Percentiles rank a stretch among this genome's conserved stretches.
Conservation (phyloP, 2,797 vertebrate species). For the Intellagama lesueurii region DNA sequence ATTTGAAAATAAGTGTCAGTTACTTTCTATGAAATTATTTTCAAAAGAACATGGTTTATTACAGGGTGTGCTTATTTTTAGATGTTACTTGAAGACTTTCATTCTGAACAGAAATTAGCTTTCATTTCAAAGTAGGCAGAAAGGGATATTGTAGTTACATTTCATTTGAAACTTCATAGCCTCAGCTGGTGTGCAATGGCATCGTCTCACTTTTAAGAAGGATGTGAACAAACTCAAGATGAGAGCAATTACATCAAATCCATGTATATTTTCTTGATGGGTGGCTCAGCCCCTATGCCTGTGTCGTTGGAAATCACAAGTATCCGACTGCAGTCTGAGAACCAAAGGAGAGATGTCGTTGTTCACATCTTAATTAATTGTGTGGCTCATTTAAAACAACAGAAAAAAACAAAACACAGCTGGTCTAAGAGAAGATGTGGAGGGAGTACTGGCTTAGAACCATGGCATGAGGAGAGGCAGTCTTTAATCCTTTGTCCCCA, state of each 20-base stretch:
- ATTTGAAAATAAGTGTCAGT: conserved; percentile 45
- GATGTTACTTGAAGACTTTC: conserved; percentile 56
- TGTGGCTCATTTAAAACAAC: neutral
- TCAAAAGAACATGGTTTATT: conserved; percentile 39
- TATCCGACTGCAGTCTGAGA: neutral
- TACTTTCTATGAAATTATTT: conserved; percentile 27
- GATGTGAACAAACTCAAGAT: conserved; percentile 8
- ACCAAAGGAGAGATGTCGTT: neutral
- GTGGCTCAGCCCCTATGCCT: neutral
- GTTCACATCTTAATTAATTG: neutral
- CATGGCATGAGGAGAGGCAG: neutral
- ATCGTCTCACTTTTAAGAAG: neutral
- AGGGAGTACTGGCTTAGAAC: neutral
- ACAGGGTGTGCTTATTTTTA: conserved; percentile 62
- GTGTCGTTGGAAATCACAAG: neutral
- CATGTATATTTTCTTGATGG: neutral
- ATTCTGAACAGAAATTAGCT: conserved; percentile 45
- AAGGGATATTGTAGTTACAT: neutral
- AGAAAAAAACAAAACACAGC: neutral
- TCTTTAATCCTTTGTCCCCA: neutral
- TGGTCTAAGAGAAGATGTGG: neutral
- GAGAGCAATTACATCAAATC: neutral
- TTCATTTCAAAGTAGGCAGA: conserved; percentile 1
- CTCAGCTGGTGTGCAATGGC: neutral
- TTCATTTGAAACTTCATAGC: neutral